phyloP scores from a whole-genome alignment of 2,113 vertebrate genomes.

The Oreotrochilus melanogaster region DNA sequence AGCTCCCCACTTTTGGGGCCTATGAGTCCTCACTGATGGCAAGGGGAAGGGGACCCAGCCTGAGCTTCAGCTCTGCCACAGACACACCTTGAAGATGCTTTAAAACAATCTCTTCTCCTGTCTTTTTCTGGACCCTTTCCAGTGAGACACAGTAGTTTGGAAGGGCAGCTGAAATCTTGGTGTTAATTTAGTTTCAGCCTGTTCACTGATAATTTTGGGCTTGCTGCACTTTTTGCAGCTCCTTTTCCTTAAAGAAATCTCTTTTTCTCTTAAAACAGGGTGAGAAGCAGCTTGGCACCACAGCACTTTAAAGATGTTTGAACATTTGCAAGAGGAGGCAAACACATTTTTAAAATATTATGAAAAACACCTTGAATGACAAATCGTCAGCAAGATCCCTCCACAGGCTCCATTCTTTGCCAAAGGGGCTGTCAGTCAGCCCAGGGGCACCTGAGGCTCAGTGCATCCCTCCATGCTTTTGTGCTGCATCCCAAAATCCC shows the following conservation, averaged over 20 bases:
- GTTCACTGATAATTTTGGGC: conserved; percentile 40
- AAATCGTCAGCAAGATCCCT: conserved; percentile 31
- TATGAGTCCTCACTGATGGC: background rate
- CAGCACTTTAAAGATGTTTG: conserved; percentile 55
- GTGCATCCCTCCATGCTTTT: conserved; percentile 54
- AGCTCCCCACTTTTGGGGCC: background rate
- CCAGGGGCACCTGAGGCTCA: conserved; percentile 54
- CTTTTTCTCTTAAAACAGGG: conserved; percentile 43
- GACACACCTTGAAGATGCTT: background rate
- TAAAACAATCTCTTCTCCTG: conserved; percentile 60
- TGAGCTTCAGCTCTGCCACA: conserved; percentile 47
- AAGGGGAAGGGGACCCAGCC: conserved; percentile 29
- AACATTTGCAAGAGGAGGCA: conserved; percentile 44
- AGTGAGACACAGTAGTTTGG: conserved; percentile 47
- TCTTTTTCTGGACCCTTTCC: conserved; percentile 48
- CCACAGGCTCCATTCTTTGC: conserved; percentile 23
- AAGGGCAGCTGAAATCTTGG: conserved; percentile 62
- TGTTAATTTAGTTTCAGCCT: conserved; percentile 51
- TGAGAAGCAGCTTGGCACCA: conserved; percentile 53
- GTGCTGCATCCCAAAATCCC: conserved; percentile 69
- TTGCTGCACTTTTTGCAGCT: conserved; percentile 37
- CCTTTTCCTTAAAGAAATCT: conserved; percentile 12
- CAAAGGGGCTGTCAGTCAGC: conserved; percentile 37
- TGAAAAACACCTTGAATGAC: conserved; percentile 49
- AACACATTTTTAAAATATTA: conserved; percentile 49